A percentile compares a stretch with the other conserved stretches of the same genome.
Conservation (phyloP, 2,888 invertebrate genomes). For the Tipula confusa region DNA sequence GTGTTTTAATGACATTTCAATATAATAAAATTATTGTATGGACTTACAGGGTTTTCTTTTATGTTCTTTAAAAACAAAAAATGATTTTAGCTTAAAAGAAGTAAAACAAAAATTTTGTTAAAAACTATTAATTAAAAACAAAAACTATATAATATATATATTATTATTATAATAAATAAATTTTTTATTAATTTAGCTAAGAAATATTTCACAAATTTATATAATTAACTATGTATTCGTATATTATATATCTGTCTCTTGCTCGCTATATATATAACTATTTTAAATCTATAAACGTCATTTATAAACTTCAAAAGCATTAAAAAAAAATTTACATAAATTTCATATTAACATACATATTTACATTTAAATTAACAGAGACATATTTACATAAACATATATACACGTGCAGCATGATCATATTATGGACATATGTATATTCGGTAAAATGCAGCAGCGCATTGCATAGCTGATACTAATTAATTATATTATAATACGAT, state of each 20-base stretch:
- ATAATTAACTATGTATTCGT: neutral
- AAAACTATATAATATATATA: no score
- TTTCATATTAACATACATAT: neutral
- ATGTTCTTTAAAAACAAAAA: neutral
- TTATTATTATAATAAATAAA: neutral
- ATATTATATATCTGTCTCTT: neutral
- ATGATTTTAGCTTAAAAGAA: slow-evolving; percentile 3
- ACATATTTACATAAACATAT: neutral
- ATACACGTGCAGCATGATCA: neutral
- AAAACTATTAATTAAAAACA: slow-evolving; percentile 1
- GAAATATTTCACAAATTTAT: neutral
- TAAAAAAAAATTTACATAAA: neutral
- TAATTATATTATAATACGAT: neutral
- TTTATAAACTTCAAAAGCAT: neutral
- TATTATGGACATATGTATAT: neutral
- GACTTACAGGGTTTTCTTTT: slow-evolving; percentile 25
- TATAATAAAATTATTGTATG: slow-evolving; percentile 4
- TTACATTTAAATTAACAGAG: no score
- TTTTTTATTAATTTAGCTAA: neutral
- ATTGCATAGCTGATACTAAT: neutral
- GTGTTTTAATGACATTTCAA: neutral
- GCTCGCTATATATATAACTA: neutral
- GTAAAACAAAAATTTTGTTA: slow-evolving; percentile 1
- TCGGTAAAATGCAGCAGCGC: no score
- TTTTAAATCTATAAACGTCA: neutral